Conservation (phyloP, 1,140 invertebrate genomes). For the Sinella curviseta region DNA sequence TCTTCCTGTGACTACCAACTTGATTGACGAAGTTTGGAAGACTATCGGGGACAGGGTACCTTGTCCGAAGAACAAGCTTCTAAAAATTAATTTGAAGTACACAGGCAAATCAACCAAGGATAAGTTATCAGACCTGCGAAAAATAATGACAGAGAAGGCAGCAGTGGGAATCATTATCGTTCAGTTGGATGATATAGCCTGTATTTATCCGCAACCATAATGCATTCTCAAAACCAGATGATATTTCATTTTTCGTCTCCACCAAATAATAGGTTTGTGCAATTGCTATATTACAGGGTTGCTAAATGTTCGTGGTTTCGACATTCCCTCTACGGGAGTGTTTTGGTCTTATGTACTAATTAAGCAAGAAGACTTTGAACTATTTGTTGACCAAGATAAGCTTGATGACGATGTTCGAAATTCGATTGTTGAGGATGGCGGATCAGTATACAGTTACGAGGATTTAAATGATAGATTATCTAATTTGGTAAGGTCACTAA, state of each 20-base stretch:
- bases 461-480: conserved; percentile 53
- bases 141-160: conserved; percentile 64
- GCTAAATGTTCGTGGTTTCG: conserved; percentile 88
- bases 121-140: conserved; percentile 69
- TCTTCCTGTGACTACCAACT: conserved; percentile 70
- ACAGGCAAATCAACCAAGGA: conserved; percentile 68
- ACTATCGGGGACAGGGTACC: conserved; percentile 61
- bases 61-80: conserved; percentile 53
- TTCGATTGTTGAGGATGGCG: neutral
- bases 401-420: conserved; percentile 50
- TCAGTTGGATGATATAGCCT: conserved; percentile 87
- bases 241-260: too few relatives aligned
- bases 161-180: conserved; percentile 81
- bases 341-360: conserved; percentile 89
- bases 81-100: conserved; percentile 61
- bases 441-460: conserved; percentile 60
- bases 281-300: conserved; percentile 64
- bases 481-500: neutral
- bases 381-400: conserved; percentile 72
- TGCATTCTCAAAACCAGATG: too few relatives aligned
- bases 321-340: conserved; percentile 92
- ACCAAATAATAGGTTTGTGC: too few relatives aligned
- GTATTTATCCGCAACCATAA: too few relatives aligned
- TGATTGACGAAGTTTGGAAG: conserved; percentile 78
- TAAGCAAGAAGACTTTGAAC: conserved; percentile 59